A percentile compares a stretch with the other conserved stretches of the same genome.
Evolutionary conservation across 1,140 invertebrate species (phyloP).

Genomic region (Fopius arisanus): DNA sequence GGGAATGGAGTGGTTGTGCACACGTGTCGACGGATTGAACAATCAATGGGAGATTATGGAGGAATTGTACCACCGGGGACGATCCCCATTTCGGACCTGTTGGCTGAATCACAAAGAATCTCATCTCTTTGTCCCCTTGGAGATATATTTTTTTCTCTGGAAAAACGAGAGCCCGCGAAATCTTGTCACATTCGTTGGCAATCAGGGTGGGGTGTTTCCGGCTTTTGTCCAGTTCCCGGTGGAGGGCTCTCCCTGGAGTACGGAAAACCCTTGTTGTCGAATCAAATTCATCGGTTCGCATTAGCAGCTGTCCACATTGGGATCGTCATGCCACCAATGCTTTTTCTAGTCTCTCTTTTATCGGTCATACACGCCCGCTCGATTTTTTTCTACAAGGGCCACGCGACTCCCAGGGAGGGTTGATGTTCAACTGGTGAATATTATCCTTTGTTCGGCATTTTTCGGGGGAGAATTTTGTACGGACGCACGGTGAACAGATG

Average conservation of each 20-base stretch:
- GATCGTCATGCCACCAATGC: constrained; percentile 7
- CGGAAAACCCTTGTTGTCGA: constrained; percentile 31
- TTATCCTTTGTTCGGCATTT: not conserved
- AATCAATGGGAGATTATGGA: not conserved
- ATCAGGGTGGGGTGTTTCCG: constrained; percentile 38
- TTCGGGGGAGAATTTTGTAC: not conserved
- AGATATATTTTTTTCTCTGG: constrained; percentile 6
- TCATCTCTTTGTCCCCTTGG: not conserved
- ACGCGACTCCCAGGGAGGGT: not conserved
- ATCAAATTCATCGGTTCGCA: constrained; percentile 44
- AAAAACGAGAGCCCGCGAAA: constrained; percentile 36
- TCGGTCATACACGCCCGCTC: not conserved
- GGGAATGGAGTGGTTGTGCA: not conserved
- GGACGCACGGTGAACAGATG: not conserved
- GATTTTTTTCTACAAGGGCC: not conserved
- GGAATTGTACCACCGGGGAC: constrained; percentile 3
- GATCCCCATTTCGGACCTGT: not conserved
- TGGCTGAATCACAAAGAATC: constrained; percentile 11
- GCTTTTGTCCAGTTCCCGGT: not conserved
- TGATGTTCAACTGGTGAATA: constrained; percentile 6
- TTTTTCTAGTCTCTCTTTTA: not conserved
- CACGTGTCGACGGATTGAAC: constrained; percentile 1
- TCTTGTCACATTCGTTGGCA: constrained; percentile 45
- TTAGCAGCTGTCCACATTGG: constrained; percentile 46
- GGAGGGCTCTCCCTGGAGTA: not conserved